These are phyloP conservation scores for Psix sp. DNA, from an alignment of 1,140 invertebrate genomes.

Conservation along the genomic window DNA sequence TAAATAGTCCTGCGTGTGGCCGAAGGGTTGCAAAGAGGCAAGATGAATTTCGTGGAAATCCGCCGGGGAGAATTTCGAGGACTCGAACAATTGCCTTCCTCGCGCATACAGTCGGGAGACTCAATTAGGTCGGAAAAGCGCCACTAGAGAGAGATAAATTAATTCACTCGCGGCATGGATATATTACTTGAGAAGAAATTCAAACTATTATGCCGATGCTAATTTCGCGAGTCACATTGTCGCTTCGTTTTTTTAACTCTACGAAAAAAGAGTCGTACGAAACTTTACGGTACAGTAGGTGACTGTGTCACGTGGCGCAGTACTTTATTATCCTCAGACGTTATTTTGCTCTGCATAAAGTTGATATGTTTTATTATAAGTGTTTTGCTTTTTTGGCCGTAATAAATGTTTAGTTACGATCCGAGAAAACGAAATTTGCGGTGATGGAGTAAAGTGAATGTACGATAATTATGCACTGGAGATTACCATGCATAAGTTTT, in stretches of 20 bases:
- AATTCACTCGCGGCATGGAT: constrained; percentile 31
- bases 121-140: constrained; percentile 50
- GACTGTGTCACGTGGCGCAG: too few relatives aligned
- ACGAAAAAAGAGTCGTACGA: too few relatives aligned
- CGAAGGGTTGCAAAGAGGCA: constrained; percentile 26
- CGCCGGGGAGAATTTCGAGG: constrained; percentile 28
- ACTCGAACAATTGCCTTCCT: constrained; percentile 41
- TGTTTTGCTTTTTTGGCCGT: too few relatives aligned
- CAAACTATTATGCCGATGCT: constrained; percentile 28
- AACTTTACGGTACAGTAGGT: too few relatives aligned
- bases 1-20: constrained; percentile 36
- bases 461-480: too few relatives aligned
- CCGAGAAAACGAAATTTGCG: too few relatives aligned
- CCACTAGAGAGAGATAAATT: constrained; percentile 37
- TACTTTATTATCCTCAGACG: too few relatives aligned
- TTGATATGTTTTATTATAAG: too few relatives aligned
- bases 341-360: too few relatives aligned
- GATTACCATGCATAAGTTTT: too few relatives aligned
- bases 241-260: constrained; percentile 15
- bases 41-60: constrained; percentile 39
- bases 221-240: constrained; percentile 42
- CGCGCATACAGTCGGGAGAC: constrained; percentile 32
- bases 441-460: too few relatives aligned
- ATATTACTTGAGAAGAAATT: constrained; percentile 28
- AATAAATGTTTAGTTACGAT: too few relatives aligned